Evolutionary conservation across 2,797 vertebrate genomes (phyloP).

Genomic region (Thamnophis elegans): DNA sequence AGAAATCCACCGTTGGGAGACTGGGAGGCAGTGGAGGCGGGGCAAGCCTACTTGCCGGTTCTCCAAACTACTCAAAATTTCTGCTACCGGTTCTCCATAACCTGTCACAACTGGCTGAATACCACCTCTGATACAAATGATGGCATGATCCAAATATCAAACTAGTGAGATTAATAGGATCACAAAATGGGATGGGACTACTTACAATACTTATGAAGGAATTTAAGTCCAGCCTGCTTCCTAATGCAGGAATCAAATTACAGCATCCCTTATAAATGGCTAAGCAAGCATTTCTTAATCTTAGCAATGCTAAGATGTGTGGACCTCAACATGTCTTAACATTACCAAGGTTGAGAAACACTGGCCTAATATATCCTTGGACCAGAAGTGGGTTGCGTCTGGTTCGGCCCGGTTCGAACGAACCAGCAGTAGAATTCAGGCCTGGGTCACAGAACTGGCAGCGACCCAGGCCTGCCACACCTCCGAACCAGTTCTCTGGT

Average conservation of each 20-base stretch:
- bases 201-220: neutral
- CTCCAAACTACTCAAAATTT: too few species aligned
- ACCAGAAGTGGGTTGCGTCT: too few species aligned
- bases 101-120: too few species aligned
- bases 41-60: too few species aligned
- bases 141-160: neutral
- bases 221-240: neutral
- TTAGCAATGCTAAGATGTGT: neutral
- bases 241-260: neutral
- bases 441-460: too few species aligned
- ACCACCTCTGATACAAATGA: neutral
- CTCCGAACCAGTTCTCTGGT: too few species aligned
- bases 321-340: neutral
- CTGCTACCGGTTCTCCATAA: too few species aligned
- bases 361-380: neutral
- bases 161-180: neutral
- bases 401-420: too few species aligned
- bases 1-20: too few species aligned
- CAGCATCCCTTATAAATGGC: neutral
- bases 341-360: neutral
- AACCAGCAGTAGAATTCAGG: too few species aligned
- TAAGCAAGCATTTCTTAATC: neutral
- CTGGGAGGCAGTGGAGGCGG: too few species aligned
- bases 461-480: too few species aligned
- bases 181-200: neutral